phyloP scores from a whole-genome alignment of 2,113 vertebrate species.

The Verasper variegatus region DNA sequence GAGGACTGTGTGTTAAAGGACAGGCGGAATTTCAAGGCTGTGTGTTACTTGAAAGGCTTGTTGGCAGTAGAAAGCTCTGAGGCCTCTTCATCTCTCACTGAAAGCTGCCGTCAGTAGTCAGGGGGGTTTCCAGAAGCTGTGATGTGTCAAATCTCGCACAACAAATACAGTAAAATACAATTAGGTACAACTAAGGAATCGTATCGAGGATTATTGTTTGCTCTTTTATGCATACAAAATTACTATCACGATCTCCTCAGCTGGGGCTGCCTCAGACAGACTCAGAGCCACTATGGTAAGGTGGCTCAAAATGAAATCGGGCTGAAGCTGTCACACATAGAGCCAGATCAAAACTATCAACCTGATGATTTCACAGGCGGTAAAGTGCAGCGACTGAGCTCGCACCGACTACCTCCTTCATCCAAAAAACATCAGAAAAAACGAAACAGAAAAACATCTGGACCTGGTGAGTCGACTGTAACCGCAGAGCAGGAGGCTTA shows the following conservation, averaged over 20 bases:
- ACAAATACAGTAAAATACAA: not conserved
- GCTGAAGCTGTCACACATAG: not conserved
- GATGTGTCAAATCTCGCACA: not conserved
- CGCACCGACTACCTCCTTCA: slow-evolving; percentile 5
- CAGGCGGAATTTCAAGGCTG: slow-evolving; percentile 68
- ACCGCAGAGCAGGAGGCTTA: slow-evolving; percentile 14
- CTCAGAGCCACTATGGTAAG: not conserved
- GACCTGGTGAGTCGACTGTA: slow-evolving; percentile 16
- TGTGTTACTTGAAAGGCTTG: slow-evolving; percentile 60
- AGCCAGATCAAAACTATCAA: slow-evolving; percentile 32
- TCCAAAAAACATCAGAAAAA: not conserved
- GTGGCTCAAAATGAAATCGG: slow-evolving; percentile 10
- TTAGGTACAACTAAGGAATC: slow-evolving; percentile 7
- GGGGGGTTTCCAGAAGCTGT: not conserved
- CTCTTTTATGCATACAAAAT: slow-evolving; percentile 18
- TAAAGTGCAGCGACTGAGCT: slow-evolving; percentile 4
- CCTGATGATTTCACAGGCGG: slow-evolving; percentile 5
- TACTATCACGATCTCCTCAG: slow-evolving; percentile 11
- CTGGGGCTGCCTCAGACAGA: not conserved
- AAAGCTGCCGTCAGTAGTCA: not conserved
- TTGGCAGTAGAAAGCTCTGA: slow-evolving; percentile 44
- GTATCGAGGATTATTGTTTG: slow-evolving; percentile 14
- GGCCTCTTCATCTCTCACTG: slow-evolving; percentile 17
- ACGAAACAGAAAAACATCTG: slow-evolving; percentile 37
- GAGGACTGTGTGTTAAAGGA: slow-evolving; percentile 39